Evolutionary conservation across 2,888 invertebrate genomes (phyloP).

Genomic region (Habroteleia sp.): DNA sequence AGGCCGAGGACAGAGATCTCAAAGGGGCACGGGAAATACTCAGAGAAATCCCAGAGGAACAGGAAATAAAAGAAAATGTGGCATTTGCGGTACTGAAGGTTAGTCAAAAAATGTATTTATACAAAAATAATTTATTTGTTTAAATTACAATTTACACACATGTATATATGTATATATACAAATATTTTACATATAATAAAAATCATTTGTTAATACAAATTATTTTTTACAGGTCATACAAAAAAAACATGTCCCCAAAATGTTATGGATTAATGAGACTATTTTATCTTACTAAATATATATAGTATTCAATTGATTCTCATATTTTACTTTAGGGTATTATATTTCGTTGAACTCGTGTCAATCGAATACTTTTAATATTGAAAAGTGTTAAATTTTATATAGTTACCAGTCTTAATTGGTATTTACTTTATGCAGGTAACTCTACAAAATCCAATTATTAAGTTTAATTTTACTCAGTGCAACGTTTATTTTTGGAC

Average conservation of each 20-base stretch:
- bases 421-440: no score
- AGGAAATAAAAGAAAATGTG: slow-evolving; percentile 84
- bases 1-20: slow-evolving; percentile 63
- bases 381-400: no score
- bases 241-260: slow-evolving; percentile 80
- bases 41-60: slow-evolving; percentile 56
- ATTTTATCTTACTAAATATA: not conserved
- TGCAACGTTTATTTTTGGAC: slow-evolving; percentile 64
- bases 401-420: not conserved
- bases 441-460: no score
- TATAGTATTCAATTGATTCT: not conserved
- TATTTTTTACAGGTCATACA: slow-evolving; percentile 78
- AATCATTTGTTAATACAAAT: slow-evolving; percentile 31
- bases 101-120: not conserved
- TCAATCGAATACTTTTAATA: no score
- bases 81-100: slow-evolving; percentile 88
- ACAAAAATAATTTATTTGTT: slow-evolving; percentile 21
- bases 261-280: slow-evolving; percentile 67
- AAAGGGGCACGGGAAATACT: slow-evolving; percentile 21
- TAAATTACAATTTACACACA: slow-evolving; percentile 6
- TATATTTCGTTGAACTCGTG: no score
- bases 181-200: slow-evolving; percentile 51
- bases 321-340: not conserved
- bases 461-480: slow-evolving; percentile 3
- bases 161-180: slow-evolving; percentile 30